Base-by-base conservation (phyloP, 2,797 vertebrate species). In the Catharus ustulatus region DNA sequence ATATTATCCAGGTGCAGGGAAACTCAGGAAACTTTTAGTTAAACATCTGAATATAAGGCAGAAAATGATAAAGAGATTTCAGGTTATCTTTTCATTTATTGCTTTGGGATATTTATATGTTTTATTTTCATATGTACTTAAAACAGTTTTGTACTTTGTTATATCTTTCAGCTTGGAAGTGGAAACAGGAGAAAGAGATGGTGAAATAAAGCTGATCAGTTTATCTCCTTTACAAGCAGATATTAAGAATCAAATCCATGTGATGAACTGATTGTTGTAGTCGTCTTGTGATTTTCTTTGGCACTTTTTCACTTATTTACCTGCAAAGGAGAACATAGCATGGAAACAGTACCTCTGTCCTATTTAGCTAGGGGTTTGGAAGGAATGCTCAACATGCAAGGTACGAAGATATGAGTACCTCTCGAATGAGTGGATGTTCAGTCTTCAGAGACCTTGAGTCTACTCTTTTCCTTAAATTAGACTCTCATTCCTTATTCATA, bases 401-500 rank as follows among this genome's bases (percentile, higher is more conserved):
- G 27, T 72, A 84, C 0, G 0, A 87, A 79, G 40, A 57, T 34
- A 62, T 9, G 30, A 46, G 18, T 81, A 40, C 49, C 43, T 88
- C 73, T 93, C 64, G 59, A 62, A 26, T 32, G 45, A 76, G 57
- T 57, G 40, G 40, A 62, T 69, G 23, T 45, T 68, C 26, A 79
- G 43, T 45, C 75, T 89, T 93, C 48, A 81, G 89, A 91, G 82
- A 92, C 62, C 40, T 54, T 75, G 78, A 38, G 27, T 75, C 52
- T 82, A 72, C 74, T 77, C 61, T 74, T 43, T 43, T 74, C 40
- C 69, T 95, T 92, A 90, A 95, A 93, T 84, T 80, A 90, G 68
- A 13, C 57, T 61, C 23, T 85, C 36, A 89, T 95, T 91, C 40
- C 21, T 93, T 95, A 97, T 95, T 95, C 78, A 89, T 93, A 76